Base-by-base conservation (phyloP, 2,113 vertebrate genomes). In the Dicentrarchus labrax region DNA sequence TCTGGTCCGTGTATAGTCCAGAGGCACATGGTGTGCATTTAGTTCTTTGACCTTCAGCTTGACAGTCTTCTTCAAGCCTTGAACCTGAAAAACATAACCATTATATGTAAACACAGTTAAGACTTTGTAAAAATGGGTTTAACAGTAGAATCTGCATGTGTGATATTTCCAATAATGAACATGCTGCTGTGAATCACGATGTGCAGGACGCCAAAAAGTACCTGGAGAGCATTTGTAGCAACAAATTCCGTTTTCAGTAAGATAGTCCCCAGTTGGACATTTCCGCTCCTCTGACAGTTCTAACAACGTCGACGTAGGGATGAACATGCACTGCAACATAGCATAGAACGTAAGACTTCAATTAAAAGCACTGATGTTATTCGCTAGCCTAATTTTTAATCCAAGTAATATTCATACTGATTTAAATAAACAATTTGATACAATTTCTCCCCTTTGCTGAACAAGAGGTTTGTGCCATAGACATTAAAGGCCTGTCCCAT, bases 141-240 rank as follows among this genome's bases (percentile, higher is more conserved):
- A 17, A 30, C 6, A 19, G 9, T 6, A 17, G 11, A n/a, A 2
- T 36, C 36, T 15, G 15, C 30, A 8, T 13, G 10, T 48, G 53
- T 17, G 7, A 53, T 45, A n/a, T 57, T 41, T 66, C 21, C 5
- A n/a, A 7, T 48, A 39, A 54, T 30, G 12, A 48, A 8, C 21
- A 41, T n/a, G 30, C 30, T 30, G 30, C 30, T 30, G 39, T 68
- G 11, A 38, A 38, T 59, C 30, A 47, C 15, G 5, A 15, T 22
- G 57, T 10, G 78, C 39, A 39, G 11, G n/a, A 30, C 9, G 9
- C 9, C 8, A 17, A 13, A 30, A 21, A 17, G 8, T 89, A 96
- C 95, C 95, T 92, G 54, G n/a, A 70, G 3, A 0, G 36, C 95
- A 96, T 82, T 87, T 95, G 66, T 92, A 71, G 85, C 95, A 96